Evolutionary conservation across 1,140 invertebrate species (phyloP), one percentile per base, ranked within the genome.

Genomic region (Eupristina koningsbergeri): DNA sequence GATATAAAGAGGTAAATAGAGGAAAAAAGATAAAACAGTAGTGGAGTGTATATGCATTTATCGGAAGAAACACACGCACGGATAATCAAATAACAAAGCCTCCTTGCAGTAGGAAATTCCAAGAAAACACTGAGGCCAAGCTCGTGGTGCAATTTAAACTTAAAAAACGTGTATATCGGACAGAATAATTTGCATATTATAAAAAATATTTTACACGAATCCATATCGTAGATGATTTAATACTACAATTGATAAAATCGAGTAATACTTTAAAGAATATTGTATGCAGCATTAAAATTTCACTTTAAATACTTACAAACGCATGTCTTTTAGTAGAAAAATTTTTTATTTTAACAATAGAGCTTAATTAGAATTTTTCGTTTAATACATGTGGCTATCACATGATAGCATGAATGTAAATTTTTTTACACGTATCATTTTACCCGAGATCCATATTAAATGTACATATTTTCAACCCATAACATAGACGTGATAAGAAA

Each of bases 51-150:
- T 50, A 31, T 26, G 15, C 31, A 34, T 53, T 58, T 76, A 76
- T 76, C 74, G 34, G 31, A 29, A 31, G 13, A 58, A 76, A 76
- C 47, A 47, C 74, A 58, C 53, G 34, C 41, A 0, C 34, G 67
- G 11, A 50, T 80, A 80, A 80, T 80, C 67, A 47, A 80, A 69
- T 80, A 45, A 80, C 67, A 80, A 73, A 80, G 50, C 11, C 67
- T 58, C n/a, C 79, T 80, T 80, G 67, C 41, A 9, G 69, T 69
- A 58, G 34, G 17, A 53, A 74, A 41, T 80, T 74, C 53, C 15
- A 8, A 69, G 67, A 81, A 81, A 81, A 81, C 45, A 58, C n/a
- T 8, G 17, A 64, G n/a, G 29, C 41, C 1, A 45, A 45, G 45
- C 11, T 31, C 36, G 3, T 34, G 36, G 31, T 31, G 63, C n/a